Percentiles rank a stretch among this genome's conserved stretches.
Evolutionary conservation across 2,797 vertebrate species (phyloP).

Genomic region (Varecia variegata): DNA sequence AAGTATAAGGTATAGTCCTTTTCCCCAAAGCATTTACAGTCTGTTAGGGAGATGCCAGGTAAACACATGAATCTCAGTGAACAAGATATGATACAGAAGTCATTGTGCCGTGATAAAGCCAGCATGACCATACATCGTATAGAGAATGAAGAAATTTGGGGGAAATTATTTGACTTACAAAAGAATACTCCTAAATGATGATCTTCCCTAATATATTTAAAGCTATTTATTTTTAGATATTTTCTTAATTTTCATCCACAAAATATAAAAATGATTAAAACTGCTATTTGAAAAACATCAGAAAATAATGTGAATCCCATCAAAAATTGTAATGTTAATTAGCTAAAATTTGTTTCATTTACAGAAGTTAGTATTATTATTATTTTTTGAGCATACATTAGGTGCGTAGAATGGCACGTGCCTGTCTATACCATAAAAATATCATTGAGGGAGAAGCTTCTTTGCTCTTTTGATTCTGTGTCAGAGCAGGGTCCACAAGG

Average conservation of each 20-base stretch:
- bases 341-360: neutral
- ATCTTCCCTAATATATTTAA: neutral
- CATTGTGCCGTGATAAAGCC: neutral
- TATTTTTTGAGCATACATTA: neutral
- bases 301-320: neutral
- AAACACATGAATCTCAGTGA: neutral
- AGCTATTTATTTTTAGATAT: neutral
- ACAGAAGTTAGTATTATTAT: neutral
- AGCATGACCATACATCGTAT: neutral
- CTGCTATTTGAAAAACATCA: neutral
- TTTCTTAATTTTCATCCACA: constrained; percentile 5
- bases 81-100: neutral
- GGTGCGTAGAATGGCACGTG: neutral
- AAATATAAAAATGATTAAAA: neutral
- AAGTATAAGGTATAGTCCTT: neutral
- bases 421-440: neutral
- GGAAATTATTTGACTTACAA: neutral
- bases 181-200: neutral
- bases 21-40: neutral
- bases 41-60: neutral
- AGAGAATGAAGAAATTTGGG: neutral
- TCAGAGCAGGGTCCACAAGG: neutral
- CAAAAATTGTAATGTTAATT: neutral
- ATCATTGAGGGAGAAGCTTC: neutral
- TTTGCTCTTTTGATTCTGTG: neutral